Percentiles rank a stretch among this genome's conserved stretches.
Evolutionary conservation across 2,888 invertebrate genomes (phyloP).

Genomic region (Nasonia oneida): DNA sequence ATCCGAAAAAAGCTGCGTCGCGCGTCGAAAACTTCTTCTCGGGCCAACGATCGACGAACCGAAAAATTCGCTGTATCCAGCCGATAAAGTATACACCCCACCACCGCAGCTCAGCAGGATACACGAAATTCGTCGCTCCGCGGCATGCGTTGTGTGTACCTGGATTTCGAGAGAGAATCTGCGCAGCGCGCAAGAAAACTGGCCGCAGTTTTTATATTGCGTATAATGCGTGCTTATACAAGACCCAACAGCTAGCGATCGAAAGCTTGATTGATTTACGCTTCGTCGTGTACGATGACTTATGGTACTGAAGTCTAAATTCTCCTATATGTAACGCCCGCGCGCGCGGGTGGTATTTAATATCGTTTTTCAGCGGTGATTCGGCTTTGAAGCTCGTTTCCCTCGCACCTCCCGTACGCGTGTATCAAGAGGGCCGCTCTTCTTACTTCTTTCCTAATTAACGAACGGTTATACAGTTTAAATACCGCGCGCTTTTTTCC

Average conservation of each 20-base stretch:
- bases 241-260: neutral
- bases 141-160: neutral
- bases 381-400: neutral
- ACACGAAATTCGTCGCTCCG: neutral
- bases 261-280: constrained; percentile 13
- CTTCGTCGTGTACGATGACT: neutral
- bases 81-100: neutral
- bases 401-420: neutral
- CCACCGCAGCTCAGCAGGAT: neutral
- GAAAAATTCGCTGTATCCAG: neutral
- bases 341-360: neutral
- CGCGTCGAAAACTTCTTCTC: neutral
- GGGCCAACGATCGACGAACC: neutral
- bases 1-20: neutral
- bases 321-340: neutral
- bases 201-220: too few relatives aligned
- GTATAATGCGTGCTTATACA: neutral
- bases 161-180: neutral
- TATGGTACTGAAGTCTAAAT: neutral
- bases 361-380: neutral
- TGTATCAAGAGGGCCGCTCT: neutral
- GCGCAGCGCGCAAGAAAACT: neutral
- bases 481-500: constrained; percentile 35
- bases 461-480: constrained; percentile 39
- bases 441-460: neutral